Evolutionary conservation across 2,888 invertebrate species (phyloP).

Genomic region (Drosophila neutralis): DNA sequence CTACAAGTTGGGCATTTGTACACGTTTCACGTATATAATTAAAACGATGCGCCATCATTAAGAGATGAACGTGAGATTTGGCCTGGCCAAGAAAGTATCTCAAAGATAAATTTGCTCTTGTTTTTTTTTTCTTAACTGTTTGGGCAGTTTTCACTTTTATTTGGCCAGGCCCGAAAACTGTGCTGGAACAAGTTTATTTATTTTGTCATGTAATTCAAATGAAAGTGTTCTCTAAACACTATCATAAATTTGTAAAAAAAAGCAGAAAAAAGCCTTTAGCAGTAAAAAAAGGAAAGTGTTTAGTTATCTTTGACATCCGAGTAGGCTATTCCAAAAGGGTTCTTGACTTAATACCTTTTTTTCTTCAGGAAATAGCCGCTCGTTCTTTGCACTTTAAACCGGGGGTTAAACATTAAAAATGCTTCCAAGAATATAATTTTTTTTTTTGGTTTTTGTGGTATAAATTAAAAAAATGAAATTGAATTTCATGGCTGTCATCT

Average conservation of each 20-base stretch:
- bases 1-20: constrained; percentile 42
- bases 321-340: constrained; percentile 11
- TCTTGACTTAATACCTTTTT: constrained; percentile 24
- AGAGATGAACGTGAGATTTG: constrained; percentile 78
- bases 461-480: constrained; percentile 55
- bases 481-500: constrained; percentile 68
- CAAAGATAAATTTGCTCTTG: constrained; percentile 12
- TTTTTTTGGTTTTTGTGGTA: not conserved
- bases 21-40: constrained; percentile 65
- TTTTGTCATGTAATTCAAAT: constrained; percentile 64
- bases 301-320: not conserved
- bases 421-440: constrained; percentile 59
- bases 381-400: constrained; percentile 61
- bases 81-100: constrained; percentile 46
- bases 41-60: constrained; percentile 72
- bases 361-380: not conserved
- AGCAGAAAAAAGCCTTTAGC: constrained; percentile 15
- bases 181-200: constrained; percentile 56
- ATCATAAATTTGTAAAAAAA: constrained; percentile 29
- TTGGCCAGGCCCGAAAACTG: constrained; percentile 39
- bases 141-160: constrained; percentile 72
- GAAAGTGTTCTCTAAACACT: constrained; percentile 68
- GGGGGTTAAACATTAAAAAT: constrained; percentile 17
- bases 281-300: constrained; percentile 55
- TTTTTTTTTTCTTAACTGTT: constrained; percentile 1